phyloP scores from a whole-genome alignment of 2,888 invertebrate species.

The Artemia sp. region DNA sequence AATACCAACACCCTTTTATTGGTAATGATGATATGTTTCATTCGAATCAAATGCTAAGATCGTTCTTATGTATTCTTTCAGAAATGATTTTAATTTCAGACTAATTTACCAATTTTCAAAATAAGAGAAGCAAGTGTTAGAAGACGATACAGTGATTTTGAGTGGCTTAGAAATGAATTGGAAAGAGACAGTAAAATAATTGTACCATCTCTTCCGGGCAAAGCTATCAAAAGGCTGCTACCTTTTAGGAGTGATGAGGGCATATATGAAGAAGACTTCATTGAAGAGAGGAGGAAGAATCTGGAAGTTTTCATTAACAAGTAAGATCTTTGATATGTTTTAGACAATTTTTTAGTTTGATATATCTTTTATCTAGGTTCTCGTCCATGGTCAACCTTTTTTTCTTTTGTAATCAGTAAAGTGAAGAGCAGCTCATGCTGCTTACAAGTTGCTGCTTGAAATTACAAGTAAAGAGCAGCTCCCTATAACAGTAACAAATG shows the following conservation, averaged over 20 bases:
- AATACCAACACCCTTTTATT: too few relatives aligned
- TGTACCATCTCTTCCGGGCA: slow-evolving; percentile 91
- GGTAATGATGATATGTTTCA: too few relatives aligned
- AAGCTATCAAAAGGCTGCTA: slow-evolving; percentile 94
- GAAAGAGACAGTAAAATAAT: slow-evolving; percentile 98
- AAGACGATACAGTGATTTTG: slow-evolving; percentile 82
- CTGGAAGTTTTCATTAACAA: slow-evolving; percentile 98
- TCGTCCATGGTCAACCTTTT: neutral
- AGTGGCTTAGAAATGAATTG: slow-evolving; percentile 95
- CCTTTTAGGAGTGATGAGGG: slow-evolving; percentile 98
- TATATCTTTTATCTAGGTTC: neutral
- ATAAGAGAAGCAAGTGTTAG: slow-evolving; percentile 95
- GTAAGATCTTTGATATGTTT: slow-evolving; percentile 36
- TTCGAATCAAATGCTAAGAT: too few relatives aligned
- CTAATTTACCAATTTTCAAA: slow-evolving; percentile 97
- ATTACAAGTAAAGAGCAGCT: too few relatives aligned
- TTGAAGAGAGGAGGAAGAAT: slow-evolving; percentile 91
- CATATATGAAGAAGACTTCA: slow-evolving; percentile 97
- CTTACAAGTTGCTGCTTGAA: too few relatives aligned
- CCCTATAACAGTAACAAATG: too few relatives aligned
- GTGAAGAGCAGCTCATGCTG: too few relatives aligned
- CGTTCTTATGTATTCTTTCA: too few relatives aligned
- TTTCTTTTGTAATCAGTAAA: too few relatives aligned
- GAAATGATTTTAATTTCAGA: slow-evolving; percentile 48
- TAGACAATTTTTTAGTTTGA: slow-evolving; percentile 5